Evolutionary conservation across 2,797 vertebrate genomes (phyloP).

Genomic region (Clangula hyemalis): DNA sequence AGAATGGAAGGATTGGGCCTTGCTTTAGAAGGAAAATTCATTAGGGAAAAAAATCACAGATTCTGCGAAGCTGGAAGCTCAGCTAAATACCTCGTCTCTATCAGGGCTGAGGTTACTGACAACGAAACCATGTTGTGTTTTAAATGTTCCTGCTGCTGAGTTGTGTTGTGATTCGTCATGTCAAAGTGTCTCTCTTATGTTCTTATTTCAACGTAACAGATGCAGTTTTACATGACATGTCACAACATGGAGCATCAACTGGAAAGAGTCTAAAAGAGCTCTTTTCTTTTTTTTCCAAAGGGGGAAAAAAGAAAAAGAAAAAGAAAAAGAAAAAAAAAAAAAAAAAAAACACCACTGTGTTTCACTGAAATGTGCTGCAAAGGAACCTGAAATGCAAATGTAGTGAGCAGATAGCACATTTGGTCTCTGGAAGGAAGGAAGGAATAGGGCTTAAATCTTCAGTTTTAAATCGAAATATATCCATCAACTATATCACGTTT

Average conservation of each 20-base stretch:
- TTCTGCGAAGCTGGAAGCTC: not conserved
- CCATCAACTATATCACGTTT: not conserved
- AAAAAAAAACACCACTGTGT: not conserved
- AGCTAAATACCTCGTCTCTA: not conserved
- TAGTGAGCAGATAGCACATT: not conserved
- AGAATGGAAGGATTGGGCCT: not conserved
- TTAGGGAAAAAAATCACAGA: not conserved
- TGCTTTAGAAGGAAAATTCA: not conserved
- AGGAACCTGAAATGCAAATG: not conserved
- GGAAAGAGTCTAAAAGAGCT: not conserved
- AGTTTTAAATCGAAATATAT: conserved; percentile 1
- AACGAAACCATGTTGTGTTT: not conserved
- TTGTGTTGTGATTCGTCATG: conserved; percentile 16
- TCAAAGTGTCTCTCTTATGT: conserved; percentile 26
- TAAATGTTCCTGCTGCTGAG: conserved; percentile 3
- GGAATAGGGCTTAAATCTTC: not conserved
- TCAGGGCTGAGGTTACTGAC: not conserved
- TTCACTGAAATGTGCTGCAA: not conserved
- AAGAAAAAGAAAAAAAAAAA: not conserved
- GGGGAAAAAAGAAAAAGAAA: too few species aligned
- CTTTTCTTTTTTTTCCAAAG: not conserved
- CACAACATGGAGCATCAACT: conserved; percentile 55
- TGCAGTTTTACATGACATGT: conserved; percentile 58
- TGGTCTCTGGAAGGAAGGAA: not conserved
- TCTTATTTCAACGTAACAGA: conserved; percentile 46